Evolutionary conservation across 2,113 vertebrate species (phyloP).

Genomic region (Fukomys damarensis): DNA sequence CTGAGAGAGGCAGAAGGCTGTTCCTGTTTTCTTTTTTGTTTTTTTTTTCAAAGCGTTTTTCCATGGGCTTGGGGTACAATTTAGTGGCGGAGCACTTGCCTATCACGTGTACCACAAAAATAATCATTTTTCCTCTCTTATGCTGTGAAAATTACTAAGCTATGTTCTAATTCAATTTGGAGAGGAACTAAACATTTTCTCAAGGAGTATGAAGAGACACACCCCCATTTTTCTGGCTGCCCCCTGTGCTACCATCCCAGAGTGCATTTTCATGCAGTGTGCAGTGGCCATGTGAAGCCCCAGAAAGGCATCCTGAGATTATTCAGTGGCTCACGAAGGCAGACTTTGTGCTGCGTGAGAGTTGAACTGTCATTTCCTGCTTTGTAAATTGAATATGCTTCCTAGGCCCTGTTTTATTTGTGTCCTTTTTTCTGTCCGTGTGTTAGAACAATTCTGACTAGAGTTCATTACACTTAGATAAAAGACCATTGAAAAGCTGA

Average conservation of each 20-base stretch:
- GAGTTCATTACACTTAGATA: slow-evolving; percentile 30
- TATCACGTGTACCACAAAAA: not conserved
- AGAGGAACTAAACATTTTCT: slow-evolving; percentile 39
- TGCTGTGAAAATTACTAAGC: slow-evolving; percentile 2
- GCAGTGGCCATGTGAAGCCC: not conserved
- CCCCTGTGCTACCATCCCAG: not conserved
- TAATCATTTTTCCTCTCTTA: not conserved
- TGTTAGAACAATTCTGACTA: slow-evolving; percentile 42
- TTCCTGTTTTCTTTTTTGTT: not conserved
- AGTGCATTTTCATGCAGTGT: not conserved
- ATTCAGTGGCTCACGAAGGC: not conserved
- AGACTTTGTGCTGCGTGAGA: not conserved
- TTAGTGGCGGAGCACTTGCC: not conserved
- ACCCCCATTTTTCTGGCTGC: not conserved
- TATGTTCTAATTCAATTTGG: not conserved
- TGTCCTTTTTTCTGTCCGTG: not conserved
- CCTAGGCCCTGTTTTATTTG: slow-evolving; percentile 45
- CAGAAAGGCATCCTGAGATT: not conserved
- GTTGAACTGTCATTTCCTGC: slow-evolving; percentile 57
- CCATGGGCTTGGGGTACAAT: not conserved
- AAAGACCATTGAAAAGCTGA: not conserved
- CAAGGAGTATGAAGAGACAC: not conserved
- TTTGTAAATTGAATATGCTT: not conserved
- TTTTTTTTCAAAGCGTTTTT: not conserved
- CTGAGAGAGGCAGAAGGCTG: not conserved